Evolutionary conservation across 64 coral and sea anemone genomes (phyloP), one percentile per base, ranked within the genome.

Genomic region (Stichodactyla helianthus): DNA sequence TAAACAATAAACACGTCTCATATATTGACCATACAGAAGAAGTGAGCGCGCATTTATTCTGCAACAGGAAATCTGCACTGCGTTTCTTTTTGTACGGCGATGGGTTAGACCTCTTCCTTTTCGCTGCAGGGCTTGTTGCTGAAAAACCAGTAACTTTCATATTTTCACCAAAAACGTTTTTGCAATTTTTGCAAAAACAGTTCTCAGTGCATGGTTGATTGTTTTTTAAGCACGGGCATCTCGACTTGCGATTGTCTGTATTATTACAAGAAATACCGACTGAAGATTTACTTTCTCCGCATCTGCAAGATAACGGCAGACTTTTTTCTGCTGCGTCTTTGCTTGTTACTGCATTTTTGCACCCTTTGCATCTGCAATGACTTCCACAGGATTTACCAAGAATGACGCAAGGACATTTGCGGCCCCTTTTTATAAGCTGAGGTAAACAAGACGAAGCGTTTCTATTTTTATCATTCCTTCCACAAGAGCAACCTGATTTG

Each of bases 1-100:
- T 82, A 87, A 54, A 89, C 82, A 6, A 88, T 28, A 63, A 18
- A 19, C 60, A 63, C 5, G 60, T 63, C 19, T 63, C 60, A 19
- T 63, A 63, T 5, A 18, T 19, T 63, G 60, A 63, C 60, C 60
- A 63, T 19, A 63, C 20, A 57, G 87, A 86, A 93, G 85, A 54
- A 89, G 91, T 51, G 82, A 50, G 51, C 53, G 85, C 11, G 87
- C 87, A 18, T 71, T 16, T 13, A 31, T 63, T 63, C 60, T 63
- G 15, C 19, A 63, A 63, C 5, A 63, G 60, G 60, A 18, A 63
- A 19, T 63, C 60, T 6, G 60, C 60, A 63, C 60, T 63, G 15
- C 60, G 13, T 6, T 6, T 63, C 17, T 63, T 63, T 19, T 63
- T 63, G 60, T 18, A 63, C 6, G 60, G 60, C 19, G 60, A 63